Base-by-base conservation (phyloP, 2,113 vertebrate genomes). In the Oreochromis spilurus region DNA sequence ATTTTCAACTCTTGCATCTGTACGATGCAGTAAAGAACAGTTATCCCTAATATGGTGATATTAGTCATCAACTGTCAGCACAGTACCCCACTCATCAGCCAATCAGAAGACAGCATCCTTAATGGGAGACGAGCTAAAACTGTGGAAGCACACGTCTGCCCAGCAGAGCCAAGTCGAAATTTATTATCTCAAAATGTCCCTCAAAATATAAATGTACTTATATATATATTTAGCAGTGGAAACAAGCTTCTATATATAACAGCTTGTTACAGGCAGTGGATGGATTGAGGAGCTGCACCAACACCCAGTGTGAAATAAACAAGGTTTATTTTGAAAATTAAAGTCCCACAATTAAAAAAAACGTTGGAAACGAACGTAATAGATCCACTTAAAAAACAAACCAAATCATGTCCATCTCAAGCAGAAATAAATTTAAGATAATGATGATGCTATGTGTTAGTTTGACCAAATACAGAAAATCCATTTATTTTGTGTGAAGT, bases 81-180 rank as follows among this genome's bases (percentile, higher is more conserved):
- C 40, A 2, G 14, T 11, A 29, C 16, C 2, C 43, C 24, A 19
- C 24, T 7, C 40, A 53, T 9, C 9, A 45, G 40, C 67, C 40
- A 72, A 6, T 72, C 21, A 72, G 1, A 72, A 72, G 40, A 72
- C 40, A 1, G 40, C 5, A 45, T 26, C n/a, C 21, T 72, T 17
- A 72, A 26, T 26, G 1, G 40, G 21, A 26, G 21, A 45, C 0
- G 5, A 72, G 40, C 67, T 72, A 72, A 72, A 72, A 45, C 8
- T 67, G 36, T 9, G 19, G 36, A 40, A 67, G 62, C 10, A n/a
- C 31, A 38, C 38, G 38, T 3, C 34, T 21, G 19, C 60, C 19
- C 34, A 13, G 60, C 60, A 38, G 60, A 38, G 34, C 0, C 0
- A 65, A 65, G 19, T 65, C 60, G 1, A 65, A 65, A 13, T 0